Base-by-base conservation (phyloP, 2,888 invertebrate species). In the Andrena dorsata region DNA sequence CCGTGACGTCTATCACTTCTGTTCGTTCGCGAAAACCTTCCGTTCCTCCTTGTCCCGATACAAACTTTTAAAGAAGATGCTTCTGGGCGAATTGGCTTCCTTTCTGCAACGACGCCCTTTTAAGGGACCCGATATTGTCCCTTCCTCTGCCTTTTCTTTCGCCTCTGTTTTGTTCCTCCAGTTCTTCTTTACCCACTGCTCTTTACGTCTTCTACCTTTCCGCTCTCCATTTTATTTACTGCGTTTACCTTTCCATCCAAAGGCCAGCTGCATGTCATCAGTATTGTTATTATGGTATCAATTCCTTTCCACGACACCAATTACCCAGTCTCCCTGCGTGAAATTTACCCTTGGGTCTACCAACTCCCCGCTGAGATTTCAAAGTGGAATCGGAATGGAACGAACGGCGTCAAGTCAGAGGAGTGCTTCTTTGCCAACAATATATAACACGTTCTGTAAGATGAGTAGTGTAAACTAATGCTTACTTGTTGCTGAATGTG, bases 21-120 rank as follows among this genome's bases (percentile, higher is more conserved):
- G 80, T 82, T 86, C 81, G 80, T 80, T 86, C 85, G 77, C 76
- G 73, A 77, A 83, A 82, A 82, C 76, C 83, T 76, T 70, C 75
- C 73, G 51, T 81, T 83, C 84, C 83, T 82, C 64, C 83, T 84
- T 80, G 70, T 82, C 80, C 80, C 90, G 92, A 92, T 92, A 91
- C 91, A 92, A 92, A 92, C 90, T 92, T 93, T 93, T 92, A 91
- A 93, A 92, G 91, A 92, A 92, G 92, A 90, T 88, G 90, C 91
- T 91, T 89, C 91, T 89, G 89, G 85, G 89, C 89, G 89, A 91
- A 92, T 92, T 89, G 90, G 90, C 91, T 91, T 91, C 88, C 88
- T 89, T 90, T 89, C 87, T 85, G 80, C 83, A 75, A 85, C 84
- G 88, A 88, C 85, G 89, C 88, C 80, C 87, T 87, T 90, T 90